Conservation (phyloP, 2,113 vertebrate species). For the Xerus inauris region DNA sequence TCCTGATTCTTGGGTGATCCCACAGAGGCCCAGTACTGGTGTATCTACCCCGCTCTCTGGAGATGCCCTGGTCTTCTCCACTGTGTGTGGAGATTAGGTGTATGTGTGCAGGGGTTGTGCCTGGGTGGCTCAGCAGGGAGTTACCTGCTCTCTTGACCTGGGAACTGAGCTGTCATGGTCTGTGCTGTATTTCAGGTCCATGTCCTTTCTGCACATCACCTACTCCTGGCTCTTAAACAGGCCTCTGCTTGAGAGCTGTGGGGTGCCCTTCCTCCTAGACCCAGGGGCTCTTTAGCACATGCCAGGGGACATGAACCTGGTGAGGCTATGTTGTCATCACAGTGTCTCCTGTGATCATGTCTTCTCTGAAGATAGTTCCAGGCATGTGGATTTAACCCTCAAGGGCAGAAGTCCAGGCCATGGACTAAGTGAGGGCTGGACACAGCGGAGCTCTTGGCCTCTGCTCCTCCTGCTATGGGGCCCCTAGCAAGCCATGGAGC, state of each 20-base stretch:
- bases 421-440: background rate
- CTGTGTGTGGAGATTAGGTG: background rate
- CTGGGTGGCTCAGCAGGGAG: background rate
- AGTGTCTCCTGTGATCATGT: background rate
- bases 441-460: background rate
- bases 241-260: background rate
- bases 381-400: background rate
- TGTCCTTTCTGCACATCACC: background rate
- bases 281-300: background rate
- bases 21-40: background rate
- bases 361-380: background rate
- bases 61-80: background rate
- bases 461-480: background rate
- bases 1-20: background rate
- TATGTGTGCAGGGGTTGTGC: too few species aligned
- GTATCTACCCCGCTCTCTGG: background rate
- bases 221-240: background rate
- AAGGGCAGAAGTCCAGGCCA: background rate
- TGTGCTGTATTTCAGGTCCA: background rate
- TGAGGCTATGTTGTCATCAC: rapidly evolving
- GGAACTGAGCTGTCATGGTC: background rate
- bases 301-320: background rate
- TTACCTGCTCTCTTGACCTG: background rate
- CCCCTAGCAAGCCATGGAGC: background rate
- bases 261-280: background rate